Conservation (phyloP, 2,113 vertebrate species). For the Amphilophus citrinellus region DNA sequence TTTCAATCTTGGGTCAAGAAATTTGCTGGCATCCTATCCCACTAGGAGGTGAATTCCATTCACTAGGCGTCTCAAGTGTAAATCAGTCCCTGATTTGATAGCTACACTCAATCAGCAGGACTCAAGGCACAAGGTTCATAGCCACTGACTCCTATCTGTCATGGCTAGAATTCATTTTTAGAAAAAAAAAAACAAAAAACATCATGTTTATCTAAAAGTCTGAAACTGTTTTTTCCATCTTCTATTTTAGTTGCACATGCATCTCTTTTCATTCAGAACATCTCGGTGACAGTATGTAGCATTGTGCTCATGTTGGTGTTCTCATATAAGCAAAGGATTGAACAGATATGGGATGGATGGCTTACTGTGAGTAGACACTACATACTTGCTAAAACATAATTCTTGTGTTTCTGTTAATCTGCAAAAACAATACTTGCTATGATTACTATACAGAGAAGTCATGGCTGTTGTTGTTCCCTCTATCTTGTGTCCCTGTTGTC, state of each 20-base stretch:
- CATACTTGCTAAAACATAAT: not conserved
- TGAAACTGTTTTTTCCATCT: constrained; percentile 38
- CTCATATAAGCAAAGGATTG: constrained; percentile 81
- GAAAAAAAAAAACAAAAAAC: not conserved
- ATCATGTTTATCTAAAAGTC: constrained; percentile 10
- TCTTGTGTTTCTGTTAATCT: not conserved
- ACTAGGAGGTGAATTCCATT: constrained; percentile 45
- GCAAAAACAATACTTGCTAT: constrained; percentile 8
- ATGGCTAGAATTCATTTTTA: not conserved
- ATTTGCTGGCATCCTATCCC: constrained; percentile 27
- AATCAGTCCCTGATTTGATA: constrained; percentile 47
- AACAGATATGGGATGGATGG: constrained; percentile 79
- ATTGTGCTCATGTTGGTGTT: constrained; percentile 81
- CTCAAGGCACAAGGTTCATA: constrained; percentile 15
- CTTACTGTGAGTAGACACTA: constrained; percentile 78
- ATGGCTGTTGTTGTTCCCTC: constrained; percentile 50
- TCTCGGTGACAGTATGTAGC: constrained; percentile 81
- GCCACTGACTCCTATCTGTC: constrained; percentile 28
- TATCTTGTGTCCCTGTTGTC: constrained; percentile 55
- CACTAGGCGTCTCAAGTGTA: constrained; percentile 13
- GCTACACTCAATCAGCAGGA: constrained; percentile 14
- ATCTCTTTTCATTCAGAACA: constrained; percentile 83
- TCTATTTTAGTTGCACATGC: constrained; percentile 78
- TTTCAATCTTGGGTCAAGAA: constrained; percentile 32
- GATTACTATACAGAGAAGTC: constrained; percentile 37